Evolutionary conservation across 2,888 invertebrate genomes (phyloP).

Genomic region (Drosophila pseudotalamancana): DNA sequence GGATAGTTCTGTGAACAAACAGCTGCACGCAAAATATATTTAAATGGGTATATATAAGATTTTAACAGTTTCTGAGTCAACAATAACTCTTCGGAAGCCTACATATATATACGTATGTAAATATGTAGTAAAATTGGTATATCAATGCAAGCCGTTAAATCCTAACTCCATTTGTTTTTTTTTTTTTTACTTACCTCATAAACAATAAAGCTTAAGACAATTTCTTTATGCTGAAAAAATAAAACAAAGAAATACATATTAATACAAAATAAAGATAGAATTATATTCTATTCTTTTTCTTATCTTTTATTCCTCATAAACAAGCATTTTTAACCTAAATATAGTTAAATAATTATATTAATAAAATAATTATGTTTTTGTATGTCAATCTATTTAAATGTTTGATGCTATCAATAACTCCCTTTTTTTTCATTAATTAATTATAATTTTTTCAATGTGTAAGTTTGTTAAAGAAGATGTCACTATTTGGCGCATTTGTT

Average conservation of each 20-base stretch:
- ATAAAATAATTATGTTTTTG: too few relatives aligned
- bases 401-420: background rate
- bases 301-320: too few relatives aligned
- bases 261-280: background rate
- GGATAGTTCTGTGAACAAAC: conserved; percentile 7
- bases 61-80: background rate
- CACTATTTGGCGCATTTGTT: background rate
- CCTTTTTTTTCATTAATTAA: background rate
- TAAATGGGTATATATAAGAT: background rate
- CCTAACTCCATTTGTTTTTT: too few relatives aligned
- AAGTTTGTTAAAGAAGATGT: background rate
- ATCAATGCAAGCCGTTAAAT: background rate
- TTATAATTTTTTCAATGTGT: too few relatives aligned
- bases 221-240: background rate
- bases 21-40: conserved; percentile 21
- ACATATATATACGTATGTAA: too few relatives aligned
- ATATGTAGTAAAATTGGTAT: too few relatives aligned
- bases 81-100: background rate
- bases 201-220: background rate
- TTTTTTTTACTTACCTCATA: background rate
- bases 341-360: too few relatives aligned
- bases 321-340: too few relatives aligned
- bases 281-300: too few relatives aligned
- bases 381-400: background rate
- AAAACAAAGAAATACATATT: background rate